Conservation (phyloP, 2,888 invertebrate genomes). For the Bellardia bayeri region DNA sequence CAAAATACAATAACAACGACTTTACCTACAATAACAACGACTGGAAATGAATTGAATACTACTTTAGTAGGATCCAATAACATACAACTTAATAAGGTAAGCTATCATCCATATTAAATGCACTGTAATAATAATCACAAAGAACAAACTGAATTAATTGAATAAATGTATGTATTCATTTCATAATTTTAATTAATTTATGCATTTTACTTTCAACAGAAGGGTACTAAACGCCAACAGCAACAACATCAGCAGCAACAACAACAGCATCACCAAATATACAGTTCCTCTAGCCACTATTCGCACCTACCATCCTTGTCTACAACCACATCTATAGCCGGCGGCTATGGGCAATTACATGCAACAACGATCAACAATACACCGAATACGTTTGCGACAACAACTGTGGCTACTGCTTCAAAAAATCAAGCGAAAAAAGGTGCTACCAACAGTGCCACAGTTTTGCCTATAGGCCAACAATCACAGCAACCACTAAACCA, state of each 20-base stretch:
- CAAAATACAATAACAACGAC: slow-evolving; percentile 73
- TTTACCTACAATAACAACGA: slow-evolving; percentile 75
- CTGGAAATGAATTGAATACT: slow-evolving; percentile 84
- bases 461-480: slow-evolving; percentile 76
- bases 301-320: slow-evolving; percentile 73
- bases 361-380: slow-evolving; percentile 82
- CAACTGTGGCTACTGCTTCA: slow-evolving; percentile 84
- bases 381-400: slow-evolving; percentile 83
- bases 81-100: slow-evolving; percentile 84
- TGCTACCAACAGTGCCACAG: slow-evolving; percentile 58
- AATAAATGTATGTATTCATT: neutral
- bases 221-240: slow-evolving; percentile 80
- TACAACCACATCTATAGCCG: slow-evolving; percentile 78
- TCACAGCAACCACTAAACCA: slow-evolving; percentile 76
- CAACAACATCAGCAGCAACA: slow-evolving; percentile 76
- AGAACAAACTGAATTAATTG: neutral
- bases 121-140: neutral
- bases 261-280: slow-evolving; percentile 80
- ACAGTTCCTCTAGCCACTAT: slow-evolving; percentile 78
- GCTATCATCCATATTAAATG: neutral
- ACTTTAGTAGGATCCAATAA: slow-evolving; percentile 85
- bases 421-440: slow-evolving; percentile 84
- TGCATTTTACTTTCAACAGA: slow-evolving; percentile 76
- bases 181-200: neutral
- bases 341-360: slow-evolving; percentile 83